These are phyloP conservation scores for Astur gentilis DNA, from an alignment of 2,113 vertebrate species.

Conservation along the genomic window DNA sequence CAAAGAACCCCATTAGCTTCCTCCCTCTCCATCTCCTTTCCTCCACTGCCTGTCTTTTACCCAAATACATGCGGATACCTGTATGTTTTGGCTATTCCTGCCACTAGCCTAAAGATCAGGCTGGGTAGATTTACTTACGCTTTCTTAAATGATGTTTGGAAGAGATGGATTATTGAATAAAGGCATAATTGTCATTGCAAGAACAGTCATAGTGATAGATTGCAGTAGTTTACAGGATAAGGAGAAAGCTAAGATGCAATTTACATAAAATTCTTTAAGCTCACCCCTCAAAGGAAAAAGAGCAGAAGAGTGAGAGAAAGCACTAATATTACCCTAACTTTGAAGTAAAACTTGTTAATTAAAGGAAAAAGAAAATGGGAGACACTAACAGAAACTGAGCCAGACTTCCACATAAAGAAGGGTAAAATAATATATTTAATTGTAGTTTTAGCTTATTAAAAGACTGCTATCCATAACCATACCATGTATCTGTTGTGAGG, in stretches of 20 bases:
- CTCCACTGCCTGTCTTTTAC: background rate
- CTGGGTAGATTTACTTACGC: background rate
- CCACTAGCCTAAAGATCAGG: background rate
- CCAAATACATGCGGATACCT: background rate
- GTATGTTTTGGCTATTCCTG: background rate
- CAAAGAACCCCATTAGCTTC: background rate
- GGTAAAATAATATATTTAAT: background rate
- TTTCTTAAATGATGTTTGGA: background rate
- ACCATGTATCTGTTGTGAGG: background rate
- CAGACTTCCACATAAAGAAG: background rate
- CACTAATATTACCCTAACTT: background rate
- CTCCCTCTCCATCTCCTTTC: background rate
- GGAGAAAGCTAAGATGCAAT: background rate
- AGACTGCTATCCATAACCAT: background rate
- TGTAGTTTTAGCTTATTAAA: background rate
- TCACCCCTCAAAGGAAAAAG: background rate
- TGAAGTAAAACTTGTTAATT: background rate
- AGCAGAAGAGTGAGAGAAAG: background rate
- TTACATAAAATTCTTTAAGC: background rate
- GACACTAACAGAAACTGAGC: background rate
- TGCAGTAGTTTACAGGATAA: background rate
- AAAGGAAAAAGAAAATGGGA: background rate
- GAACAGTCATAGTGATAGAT: background rate
- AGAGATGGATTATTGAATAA: background rate
- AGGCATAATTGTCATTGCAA: background rate